Evolutionary conservation across 2,888 invertebrate species (phyloP).

Genomic region (Lepidonotus clava): DNA sequence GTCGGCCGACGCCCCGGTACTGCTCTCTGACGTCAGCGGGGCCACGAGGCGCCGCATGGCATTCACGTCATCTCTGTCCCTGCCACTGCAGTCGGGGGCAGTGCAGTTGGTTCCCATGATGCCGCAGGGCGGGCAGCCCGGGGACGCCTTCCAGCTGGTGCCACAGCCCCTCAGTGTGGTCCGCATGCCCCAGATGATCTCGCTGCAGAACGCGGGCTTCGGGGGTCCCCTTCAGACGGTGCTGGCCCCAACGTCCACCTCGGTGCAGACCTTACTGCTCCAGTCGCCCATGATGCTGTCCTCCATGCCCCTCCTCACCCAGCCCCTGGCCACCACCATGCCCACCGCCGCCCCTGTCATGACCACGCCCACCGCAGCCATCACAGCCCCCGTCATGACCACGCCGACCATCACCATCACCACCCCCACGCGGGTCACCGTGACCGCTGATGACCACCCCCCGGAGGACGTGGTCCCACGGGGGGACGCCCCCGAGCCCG

Average conservation of each 20-base stretch:
- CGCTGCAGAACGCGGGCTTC: conserved; percentile 9
- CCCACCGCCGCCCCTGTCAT: not conserved
- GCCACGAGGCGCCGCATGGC: conserved; percentile 7
- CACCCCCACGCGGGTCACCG: conserved; percentile 27
- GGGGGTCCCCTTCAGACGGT: conserved; percentile 11
- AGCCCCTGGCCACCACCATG: not conserved
- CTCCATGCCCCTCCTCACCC: conserved; percentile 7
- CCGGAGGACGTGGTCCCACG: not conserved
- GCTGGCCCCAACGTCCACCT: conserved; percentile 14
- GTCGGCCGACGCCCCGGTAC: not conserved
- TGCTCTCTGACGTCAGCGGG: not conserved
- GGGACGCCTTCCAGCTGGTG: not conserved
- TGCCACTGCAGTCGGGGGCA: conserved; percentile 25
- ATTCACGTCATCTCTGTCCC: conserved; percentile 31
- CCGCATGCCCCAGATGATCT: conserved; percentile 24
- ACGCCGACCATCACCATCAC: conserved; percentile 48
- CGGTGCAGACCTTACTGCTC: conserved; percentile 30
- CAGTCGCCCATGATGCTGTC: conserved; percentile 14
- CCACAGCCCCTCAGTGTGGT: not conserved
- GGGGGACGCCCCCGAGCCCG: not conserved
- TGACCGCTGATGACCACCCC: conserved; percentile 1
- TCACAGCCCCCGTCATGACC: not conserved
- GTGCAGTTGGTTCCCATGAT: conserved; percentile 42
- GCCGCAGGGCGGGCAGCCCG: not conserved
- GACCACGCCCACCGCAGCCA: not conserved